phyloP scores from a whole-genome alignment of 2,888 invertebrate genomes.

The Acanthosepion esculentum region DNA sequence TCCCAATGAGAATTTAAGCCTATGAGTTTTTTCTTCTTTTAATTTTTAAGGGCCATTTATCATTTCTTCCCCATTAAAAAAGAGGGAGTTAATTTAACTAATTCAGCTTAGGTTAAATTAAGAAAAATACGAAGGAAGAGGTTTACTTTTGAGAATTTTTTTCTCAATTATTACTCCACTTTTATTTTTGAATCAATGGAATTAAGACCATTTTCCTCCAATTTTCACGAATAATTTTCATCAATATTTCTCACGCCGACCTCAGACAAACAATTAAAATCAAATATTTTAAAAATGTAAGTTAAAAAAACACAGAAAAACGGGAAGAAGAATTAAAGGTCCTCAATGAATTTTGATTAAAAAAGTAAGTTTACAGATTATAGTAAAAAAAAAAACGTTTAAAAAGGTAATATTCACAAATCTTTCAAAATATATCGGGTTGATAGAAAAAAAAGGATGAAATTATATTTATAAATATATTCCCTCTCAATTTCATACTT shows the following conservation, averaged over 20 bases:
- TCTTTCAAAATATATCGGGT: not conserved
- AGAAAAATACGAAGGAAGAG: no score
- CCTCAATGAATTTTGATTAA: not conserved
- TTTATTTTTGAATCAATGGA: not conserved
- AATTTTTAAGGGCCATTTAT: not conserved
- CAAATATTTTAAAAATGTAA: not conserved
- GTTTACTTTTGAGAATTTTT: no score
- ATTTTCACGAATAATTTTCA: not conserved
- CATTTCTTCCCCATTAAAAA: not conserved
- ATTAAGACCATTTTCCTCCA: not conserved
- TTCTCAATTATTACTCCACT: not conserved
- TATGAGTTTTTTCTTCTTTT: not conserved
- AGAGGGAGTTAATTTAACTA: no score
- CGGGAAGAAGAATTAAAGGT: not conserved
- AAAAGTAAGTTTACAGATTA: not conserved
- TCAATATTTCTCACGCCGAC: no score
- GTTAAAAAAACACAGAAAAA: not conserved
- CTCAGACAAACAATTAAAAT: not conserved
- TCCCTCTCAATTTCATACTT: not conserved
- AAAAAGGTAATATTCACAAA: not conserved
- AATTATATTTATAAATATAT: constrained; percentile 7
- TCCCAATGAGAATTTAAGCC: no score
- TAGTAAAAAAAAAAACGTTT: not conserved
- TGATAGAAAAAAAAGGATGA: not conserved
- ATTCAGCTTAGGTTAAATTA: no score